Conservation (phyloP, 2,797 vertebrate species). For the Phoeniculus purpureus region DNA sequence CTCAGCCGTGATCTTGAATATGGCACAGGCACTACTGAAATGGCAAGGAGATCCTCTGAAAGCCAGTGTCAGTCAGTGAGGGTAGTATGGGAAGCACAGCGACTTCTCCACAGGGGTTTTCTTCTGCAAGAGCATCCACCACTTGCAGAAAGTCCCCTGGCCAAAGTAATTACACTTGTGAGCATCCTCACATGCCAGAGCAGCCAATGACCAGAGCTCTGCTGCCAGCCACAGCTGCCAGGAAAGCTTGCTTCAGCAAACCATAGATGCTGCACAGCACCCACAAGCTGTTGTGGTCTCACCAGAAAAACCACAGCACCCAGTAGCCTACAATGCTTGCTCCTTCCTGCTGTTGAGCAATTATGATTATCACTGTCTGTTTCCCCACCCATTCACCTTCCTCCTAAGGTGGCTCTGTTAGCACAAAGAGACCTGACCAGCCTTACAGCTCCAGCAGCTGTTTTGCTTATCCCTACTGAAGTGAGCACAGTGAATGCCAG, state of each 20-base stretch:
- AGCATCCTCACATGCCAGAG: background rate
- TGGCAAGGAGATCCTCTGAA: background rate
- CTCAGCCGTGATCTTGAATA: background rate
- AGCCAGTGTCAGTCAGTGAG: background rate
- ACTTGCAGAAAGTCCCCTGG: background rate
- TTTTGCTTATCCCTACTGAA: background rate
- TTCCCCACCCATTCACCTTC: background rate
- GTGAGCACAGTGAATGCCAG: background rate
- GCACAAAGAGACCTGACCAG: background rate
- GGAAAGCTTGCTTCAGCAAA: background rate
- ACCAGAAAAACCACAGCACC: rapidly evolving
- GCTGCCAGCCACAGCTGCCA: background rate
- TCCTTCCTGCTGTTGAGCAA: background rate
- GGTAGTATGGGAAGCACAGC: background rate
- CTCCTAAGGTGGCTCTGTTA: background rate
- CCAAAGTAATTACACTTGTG: background rate
- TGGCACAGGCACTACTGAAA: background rate
- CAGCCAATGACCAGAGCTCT: background rate
- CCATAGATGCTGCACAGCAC: rapidly evolving
- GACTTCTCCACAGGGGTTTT: background rate
- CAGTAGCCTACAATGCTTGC: background rate
- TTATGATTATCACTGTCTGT: background rate
- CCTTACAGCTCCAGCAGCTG: rapidly evolving
- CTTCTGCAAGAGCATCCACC: background rate
- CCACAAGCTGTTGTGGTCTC: background rate